These are phyloP conservation scores for Pelochelys cantorii DNA, from an alignment of 2,797 vertebrate genomes.

Conservation along the genomic window DNA sequence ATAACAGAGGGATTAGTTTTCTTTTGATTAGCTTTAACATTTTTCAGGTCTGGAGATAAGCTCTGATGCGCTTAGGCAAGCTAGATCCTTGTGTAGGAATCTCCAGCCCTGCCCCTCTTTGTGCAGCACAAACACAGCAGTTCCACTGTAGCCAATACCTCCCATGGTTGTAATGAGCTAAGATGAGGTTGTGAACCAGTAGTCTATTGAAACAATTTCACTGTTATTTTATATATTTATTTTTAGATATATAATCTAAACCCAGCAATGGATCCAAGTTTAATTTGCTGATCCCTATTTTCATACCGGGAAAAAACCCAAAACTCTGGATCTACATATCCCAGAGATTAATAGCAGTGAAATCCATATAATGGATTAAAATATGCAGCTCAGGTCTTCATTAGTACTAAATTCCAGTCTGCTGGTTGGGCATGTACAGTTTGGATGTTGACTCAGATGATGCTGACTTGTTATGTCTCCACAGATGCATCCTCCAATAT, in stretches of 20 bases:
- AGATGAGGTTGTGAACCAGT: neutral
- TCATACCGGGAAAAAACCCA: accelerated
- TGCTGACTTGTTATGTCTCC: accelerated
- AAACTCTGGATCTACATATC: neutral
- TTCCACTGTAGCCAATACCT: neutral
- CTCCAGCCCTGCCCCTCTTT: neutral
- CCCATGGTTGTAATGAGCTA: neutral
- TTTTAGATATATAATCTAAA: neutral
- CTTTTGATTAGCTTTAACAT: neutral
- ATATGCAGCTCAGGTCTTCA: neutral
- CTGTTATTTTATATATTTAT: neutral
- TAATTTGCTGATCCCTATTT: neutral
- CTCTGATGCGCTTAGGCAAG: neutral
- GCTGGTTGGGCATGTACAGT: neutral
- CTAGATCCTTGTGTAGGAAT: neutral
- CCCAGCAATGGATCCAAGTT: neutral
- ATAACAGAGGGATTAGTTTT: too few relatives aligned
- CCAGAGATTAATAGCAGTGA: neutral
- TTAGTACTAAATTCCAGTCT: accelerated
- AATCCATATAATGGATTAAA: neutral
- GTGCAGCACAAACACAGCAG: neutral
- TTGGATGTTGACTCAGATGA: neutral
- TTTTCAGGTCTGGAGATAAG: neutral
- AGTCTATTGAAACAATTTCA: neutral
- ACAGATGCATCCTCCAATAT: neutral